Evolutionary conservation across 1,140 invertebrate genomes (phyloP), one percentile per base, ranked within the genome.

Genomic region (Drosophila lacertosa): DNA sequence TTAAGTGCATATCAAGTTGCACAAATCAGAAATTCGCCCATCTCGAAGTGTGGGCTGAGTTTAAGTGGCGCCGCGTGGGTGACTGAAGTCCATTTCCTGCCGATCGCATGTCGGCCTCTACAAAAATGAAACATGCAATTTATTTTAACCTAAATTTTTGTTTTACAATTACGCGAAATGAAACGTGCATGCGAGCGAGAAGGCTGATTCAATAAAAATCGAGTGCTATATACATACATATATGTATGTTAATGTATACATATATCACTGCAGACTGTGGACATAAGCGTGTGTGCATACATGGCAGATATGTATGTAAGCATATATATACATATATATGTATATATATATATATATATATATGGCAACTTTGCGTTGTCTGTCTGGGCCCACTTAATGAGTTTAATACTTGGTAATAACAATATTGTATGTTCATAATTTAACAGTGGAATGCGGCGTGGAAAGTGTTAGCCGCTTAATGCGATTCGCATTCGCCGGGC

Each of bases 121-220:
- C 15, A 33, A 65, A 76, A 84, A 69, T 57, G 72, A 80, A 84
- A 84, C 80, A 79, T 79, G 81, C 60, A 76, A 84, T 83, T 83
- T 83, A 72, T 84, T 79, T 76, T 84, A 83, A 83, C 80, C 80
- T 60, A 79, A 79, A 84, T 84, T 66, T 55, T 66, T 74, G 47
- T 72, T 66, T 60, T 59, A 75, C 80, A 79, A 83, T 74, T 75
- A 78, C 63, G 58, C 53, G 4, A 63, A 72, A 74, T 47, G 18
- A 48, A 37, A 26, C 32, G 48, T 40, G 57, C 63, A 68, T 65
- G 42, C 53, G 15, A 45, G n/a, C 29, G 15, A 45, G n/a, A 29
- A 0, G 13, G 42, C 42, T 48, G 55, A 50, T 66, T 35, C 63
- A 59, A 66, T 42, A 67, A 60, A 35, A 58, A 24, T 3, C 5